Percentiles rank a stretch among this genome's conserved stretches.
phyloP scores from a whole-genome alignment of 2,797 vertebrate genomes.

The Nyctalus aviator region DNA sequence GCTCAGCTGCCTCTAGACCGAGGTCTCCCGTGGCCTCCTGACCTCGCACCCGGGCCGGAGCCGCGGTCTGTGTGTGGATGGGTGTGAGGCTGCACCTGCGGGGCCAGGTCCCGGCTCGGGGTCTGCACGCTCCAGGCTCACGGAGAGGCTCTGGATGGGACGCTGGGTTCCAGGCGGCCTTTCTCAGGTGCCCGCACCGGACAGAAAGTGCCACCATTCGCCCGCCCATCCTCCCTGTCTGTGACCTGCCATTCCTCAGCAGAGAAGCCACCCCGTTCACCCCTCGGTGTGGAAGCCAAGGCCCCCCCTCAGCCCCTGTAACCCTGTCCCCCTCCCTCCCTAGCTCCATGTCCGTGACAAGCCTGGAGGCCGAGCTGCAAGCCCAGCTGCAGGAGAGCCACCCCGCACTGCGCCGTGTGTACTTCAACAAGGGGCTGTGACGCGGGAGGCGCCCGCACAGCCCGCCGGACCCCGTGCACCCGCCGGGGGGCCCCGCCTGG shows the following conservation, averaged over 20 bases:
- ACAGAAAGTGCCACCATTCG: not conserved
- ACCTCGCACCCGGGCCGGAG: not conserved
- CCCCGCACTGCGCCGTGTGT: conserved; percentile 93
- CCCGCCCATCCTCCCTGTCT: not conserved
- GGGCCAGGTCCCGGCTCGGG: rapidly evolving
- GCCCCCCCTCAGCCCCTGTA: rapidly evolving
- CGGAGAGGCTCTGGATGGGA: not conserved
- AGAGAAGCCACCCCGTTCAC: not conserved
- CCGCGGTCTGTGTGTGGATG: not conserved
- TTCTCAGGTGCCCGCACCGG: not conserved
- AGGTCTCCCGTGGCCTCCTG: not conserved
- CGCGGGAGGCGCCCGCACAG: conserved; percentile 31
- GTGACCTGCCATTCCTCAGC: not conserved
- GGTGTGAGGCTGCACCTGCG: no score
- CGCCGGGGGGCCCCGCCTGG: not conserved
- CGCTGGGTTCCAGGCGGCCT: not conserved
- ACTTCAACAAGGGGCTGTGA: conserved; percentile 99
- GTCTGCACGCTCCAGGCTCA: not conserved
- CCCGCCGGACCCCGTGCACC: conserved; percentile 40
- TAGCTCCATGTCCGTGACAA: conserved; percentile 96
- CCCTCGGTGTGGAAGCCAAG: not conserved
- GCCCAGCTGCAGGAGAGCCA: conserved; percentile 91
- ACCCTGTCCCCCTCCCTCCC: not conserved
- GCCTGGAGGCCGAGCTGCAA: conserved; percentile 95
- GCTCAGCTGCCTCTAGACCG: not conserved